These are phyloP conservation scores for Alethe diademata DNA, from an alignment of 2,113 vertebrate genomes.

Conservation along the genomic window DNA sequence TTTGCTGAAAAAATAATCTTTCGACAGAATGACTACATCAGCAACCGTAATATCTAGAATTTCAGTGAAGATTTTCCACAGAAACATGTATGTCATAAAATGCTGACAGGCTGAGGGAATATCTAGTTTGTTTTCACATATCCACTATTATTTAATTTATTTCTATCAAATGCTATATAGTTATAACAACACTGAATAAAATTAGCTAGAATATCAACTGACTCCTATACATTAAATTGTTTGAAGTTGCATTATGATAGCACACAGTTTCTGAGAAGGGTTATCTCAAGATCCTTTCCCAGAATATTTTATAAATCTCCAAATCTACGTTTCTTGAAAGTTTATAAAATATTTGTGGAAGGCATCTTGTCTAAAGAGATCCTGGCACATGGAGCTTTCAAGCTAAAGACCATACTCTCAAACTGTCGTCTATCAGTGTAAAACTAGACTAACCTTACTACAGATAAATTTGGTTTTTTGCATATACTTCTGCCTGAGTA, in stretches of 20 bases:
- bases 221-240: background rate
- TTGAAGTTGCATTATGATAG: background rate
- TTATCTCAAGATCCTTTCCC: background rate
- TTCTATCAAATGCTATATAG: background rate
- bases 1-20: background rate
- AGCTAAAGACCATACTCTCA: background rate
- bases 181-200: background rate
- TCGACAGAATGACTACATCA: background rate
- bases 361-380: background rate
- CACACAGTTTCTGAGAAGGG: background rate
- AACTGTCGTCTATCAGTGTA: background rate
- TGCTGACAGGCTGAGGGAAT: background rate
- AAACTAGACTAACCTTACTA: background rate
- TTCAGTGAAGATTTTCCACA: background rate
- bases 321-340: background rate
- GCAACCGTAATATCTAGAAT: background rate
- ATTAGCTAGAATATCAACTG: background rate
- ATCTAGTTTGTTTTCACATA: background rate
- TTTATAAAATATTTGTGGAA: background rate
- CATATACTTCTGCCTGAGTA: background rate
- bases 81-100: background rate
- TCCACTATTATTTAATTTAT: background rate
- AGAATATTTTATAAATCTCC: background rate
- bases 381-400: background rate
- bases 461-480: background rate